Percentiles rank a stretch among this genome's conserved stretches.
Evolutionary conservation across 2,797 vertebrate genomes (phyloP).

Genomic region (Pipistrellus kuhlii): DNA sequence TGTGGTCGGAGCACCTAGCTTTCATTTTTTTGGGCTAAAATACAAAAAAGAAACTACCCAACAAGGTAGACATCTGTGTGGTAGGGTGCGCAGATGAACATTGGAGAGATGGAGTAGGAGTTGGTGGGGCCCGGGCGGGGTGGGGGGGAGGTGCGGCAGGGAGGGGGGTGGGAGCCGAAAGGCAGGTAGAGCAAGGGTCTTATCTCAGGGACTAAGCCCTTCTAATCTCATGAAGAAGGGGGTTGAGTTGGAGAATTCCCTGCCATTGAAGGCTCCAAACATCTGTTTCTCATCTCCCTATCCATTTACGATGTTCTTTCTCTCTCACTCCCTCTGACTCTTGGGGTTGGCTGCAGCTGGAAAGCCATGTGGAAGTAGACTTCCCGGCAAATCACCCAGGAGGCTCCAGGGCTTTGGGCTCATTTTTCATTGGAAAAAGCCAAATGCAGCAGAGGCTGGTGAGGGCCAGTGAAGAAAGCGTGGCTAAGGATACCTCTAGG

Average conservation of each 20-base stretch:
- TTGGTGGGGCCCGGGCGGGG: rapidly evolving
- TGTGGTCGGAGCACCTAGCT: background rate
- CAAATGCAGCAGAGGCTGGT: constrained; percentile 45
- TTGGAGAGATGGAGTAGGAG: background rate
- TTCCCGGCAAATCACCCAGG: constrained; percentile 82
- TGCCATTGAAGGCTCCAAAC: constrained; percentile 77
- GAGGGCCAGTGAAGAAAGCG: constrained; percentile 1
- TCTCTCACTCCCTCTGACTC: constrained; percentile 83
- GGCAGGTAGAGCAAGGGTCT: background rate
- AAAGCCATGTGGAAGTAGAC: constrained; percentile 75
- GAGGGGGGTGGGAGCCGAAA: background rate
- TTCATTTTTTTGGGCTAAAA: background rate
- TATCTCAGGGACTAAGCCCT: background rate
- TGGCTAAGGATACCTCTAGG: background rate
- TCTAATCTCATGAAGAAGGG: constrained; percentile 14
- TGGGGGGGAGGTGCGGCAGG: background rate
- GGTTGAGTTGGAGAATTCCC: constrained; percentile 18
- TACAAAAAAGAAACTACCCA: constrained; percentile 15
- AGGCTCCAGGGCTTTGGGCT: constrained; percentile 65
- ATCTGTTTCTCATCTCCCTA: constrained; percentile 93
- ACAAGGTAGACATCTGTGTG: background rate
- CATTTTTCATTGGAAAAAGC: constrained; percentile 75
- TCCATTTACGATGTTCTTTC: constrained; percentile 82
- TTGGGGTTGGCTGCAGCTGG: constrained; percentile 67
- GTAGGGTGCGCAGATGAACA: background rate